These are phyloP conservation scores for Nomia melanderi DNA, from an alignment of 1,140 invertebrate genomes.

Conservation along the genomic window DNA sequence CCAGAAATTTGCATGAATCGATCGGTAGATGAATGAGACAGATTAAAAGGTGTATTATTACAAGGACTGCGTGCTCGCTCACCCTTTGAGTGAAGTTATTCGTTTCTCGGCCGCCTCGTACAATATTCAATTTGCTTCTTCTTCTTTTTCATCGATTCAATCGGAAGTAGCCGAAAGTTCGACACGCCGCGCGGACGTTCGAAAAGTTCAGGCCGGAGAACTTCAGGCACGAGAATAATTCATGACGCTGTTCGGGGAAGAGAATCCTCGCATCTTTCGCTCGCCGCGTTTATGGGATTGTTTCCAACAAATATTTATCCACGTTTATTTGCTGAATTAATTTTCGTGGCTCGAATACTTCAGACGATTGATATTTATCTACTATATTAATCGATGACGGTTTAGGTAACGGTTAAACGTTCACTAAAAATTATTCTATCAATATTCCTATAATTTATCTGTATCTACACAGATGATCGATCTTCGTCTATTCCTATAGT, in stretches of 20 bases:
- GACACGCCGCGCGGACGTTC: neutral
- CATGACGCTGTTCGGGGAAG: neutral
- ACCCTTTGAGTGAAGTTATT: neutral
- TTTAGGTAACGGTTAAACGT: too few relatives aligned
- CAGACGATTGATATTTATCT: too few relatives aligned
- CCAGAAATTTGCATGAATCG: neutral
- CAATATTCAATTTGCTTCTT: conserved; percentile 1
- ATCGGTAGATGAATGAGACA: neutral
- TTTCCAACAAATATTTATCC: too few relatives aligned
- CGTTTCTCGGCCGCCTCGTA: neutral
- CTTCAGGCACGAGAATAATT: conserved; percentile 18
- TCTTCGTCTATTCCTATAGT: too few relatives aligned
- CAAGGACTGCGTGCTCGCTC: neutral
- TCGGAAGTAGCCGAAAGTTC: neutral
- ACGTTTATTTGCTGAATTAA: too few relatives aligned
- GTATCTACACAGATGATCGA: too few relatives aligned
- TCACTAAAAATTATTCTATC: too few relatives aligned
- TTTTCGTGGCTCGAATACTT: too few relatives aligned
- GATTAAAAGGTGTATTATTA: neutral
- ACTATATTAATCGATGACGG: too few relatives aligned
- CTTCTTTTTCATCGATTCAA: conserved; percentile 11
- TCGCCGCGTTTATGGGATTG: too few relatives aligned
- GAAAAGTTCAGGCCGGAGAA: neutral
- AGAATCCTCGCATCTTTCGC: too few relatives aligned
- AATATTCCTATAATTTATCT: too few relatives aligned